Conservation (phyloP, 2,888 invertebrate species). For the Erebia ligea region DNA sequence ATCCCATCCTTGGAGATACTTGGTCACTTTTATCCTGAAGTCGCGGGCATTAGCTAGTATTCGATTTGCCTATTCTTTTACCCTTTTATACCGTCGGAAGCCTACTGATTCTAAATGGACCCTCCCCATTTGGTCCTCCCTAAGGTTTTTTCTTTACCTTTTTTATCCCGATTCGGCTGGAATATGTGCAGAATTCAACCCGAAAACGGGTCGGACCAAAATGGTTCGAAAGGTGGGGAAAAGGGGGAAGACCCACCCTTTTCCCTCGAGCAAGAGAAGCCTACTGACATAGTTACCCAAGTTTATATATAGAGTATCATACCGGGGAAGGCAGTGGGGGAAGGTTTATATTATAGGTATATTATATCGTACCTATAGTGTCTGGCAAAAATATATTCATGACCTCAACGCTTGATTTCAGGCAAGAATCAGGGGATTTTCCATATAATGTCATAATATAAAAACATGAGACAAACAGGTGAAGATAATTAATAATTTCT, state of each 20-base stretch:
- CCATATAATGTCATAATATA: too few species aligned
- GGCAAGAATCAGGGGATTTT: too few species aligned
- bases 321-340: background rate
- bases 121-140: background rate
- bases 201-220: conserved; percentile 3
- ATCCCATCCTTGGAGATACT: too few species aligned
- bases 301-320: conserved; percentile 9
- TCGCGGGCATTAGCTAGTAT: too few species aligned
- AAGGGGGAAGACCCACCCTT: conserved; percentile 1
- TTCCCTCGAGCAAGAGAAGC: conserved; percentile 6
- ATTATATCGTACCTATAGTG: background rate
- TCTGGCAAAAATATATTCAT: background rate
- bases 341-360: background rate
- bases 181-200: conserved; percentile 12
- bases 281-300: conserved; percentile 18
- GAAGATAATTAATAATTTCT: too few species aligned
- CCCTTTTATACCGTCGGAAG: background rate
- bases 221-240: conserved; percentile 7
- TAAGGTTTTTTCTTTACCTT: conserved; percentile 10
- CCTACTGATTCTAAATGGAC: conserved; percentile 1
- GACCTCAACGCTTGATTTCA: too few species aligned
- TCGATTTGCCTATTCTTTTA: too few species aligned
- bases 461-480: too few species aligned
- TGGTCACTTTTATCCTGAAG: too few species aligned
- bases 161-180: conserved; percentile 5